A percentile compares a stretch with the other conserved stretches of the same genome.
phyloP scores from a whole-genome alignment of 2,797 vertebrate species.

The Uromys caudimaculatus region DNA sequence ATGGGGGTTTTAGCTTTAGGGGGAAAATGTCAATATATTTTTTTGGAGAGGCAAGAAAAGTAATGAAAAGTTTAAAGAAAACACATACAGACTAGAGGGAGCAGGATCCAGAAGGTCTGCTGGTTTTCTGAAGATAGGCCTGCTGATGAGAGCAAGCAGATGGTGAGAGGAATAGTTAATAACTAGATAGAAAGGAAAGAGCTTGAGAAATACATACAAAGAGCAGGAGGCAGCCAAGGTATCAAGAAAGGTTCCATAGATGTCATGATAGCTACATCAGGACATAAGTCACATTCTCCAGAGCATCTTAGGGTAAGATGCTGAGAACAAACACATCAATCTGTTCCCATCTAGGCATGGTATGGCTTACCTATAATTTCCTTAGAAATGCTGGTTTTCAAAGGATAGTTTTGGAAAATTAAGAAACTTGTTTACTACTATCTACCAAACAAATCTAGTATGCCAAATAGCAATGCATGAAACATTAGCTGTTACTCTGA shows the following conservation, averaged over 20 bases:
- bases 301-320: neutral
- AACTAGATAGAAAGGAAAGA: neutral
- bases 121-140: conserved; percentile 45
- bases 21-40: conserved; percentile 73
- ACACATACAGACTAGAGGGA: conserved; percentile 45
- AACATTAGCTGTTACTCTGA: neutral
- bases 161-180: neutral
- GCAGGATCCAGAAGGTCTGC: conserved; percentile 24
- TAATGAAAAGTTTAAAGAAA: conserved; percentile 67
- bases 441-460: neutral
- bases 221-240: neutral
- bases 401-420: neutral
- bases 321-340: neutral
- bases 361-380: neutral
- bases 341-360: neutral
- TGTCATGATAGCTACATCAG: neutral
- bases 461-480: neutral
- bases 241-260: neutral
- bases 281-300: neutral
- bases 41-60: conserved; percentile 35
- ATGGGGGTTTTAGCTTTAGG: conserved; percentile 52
- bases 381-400: neutral
- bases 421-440: neutral
- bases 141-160: neutral
- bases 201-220: neutral